Evolutionary conservation across 2,113 vertebrate species (phyloP).

Genomic region (Pristiophorus japonicus): DNA sequence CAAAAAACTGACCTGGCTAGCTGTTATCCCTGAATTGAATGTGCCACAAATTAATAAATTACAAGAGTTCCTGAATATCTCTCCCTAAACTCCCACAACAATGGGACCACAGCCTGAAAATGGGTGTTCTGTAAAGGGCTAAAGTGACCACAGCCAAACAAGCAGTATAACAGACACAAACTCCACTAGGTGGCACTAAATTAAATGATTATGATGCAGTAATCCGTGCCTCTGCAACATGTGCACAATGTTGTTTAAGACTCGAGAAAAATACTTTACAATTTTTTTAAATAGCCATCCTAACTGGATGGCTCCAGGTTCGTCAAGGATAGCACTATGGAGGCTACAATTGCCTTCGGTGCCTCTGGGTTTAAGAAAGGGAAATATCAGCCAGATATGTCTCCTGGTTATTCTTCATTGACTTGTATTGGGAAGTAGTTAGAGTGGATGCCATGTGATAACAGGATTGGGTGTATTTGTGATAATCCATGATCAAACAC

Average conservation of each 20-base stretch:
- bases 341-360: background rate
- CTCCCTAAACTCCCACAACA: background rate
- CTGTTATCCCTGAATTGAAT: background rate
- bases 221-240: background rate
- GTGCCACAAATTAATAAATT: background rate
- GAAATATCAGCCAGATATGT: background rate
- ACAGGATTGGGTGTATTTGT: background rate
- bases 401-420: background rate
- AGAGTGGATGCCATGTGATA: background rate
- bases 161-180: background rate
- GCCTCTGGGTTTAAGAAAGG: background rate
- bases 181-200: slow-evolving; percentile 4
- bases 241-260: background rate
- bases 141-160: background rate
- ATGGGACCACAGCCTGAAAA: background rate
- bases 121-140: background rate
- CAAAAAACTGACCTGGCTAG: background rate
- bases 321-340: no score
- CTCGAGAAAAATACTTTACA: background rate
- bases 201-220: background rate
- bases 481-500: background rate
- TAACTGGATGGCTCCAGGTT: background rate
- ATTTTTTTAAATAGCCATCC: background rate
- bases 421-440: background rate
- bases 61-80: background rate